Evolutionary conservation across 2,888 invertebrate species (phyloP).

Genomic region (Copidosoma aretas): DNA sequence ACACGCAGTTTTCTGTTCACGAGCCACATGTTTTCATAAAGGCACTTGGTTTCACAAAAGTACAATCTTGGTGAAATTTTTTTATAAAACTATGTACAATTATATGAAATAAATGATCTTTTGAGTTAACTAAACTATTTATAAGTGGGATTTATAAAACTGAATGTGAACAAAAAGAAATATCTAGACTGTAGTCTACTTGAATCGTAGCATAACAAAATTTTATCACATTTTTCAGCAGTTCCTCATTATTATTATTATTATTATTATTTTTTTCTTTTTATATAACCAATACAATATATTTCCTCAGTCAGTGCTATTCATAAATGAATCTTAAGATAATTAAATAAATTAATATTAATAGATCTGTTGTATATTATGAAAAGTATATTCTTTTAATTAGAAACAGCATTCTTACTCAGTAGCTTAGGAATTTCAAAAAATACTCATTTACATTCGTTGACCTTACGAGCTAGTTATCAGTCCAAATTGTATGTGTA

Average conservation of each 20-base stretch:
- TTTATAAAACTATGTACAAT: conserved; percentile 36
- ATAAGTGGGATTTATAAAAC: conserved; percentile 15
- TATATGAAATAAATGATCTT: conserved; percentile 29
- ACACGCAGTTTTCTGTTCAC: conserved; percentile 36
- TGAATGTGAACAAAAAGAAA: conserved; percentile 1
- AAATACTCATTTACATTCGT: conserved; percentile 13
- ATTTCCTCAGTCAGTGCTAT: not conserved
- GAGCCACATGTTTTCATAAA: conserved; percentile 36
- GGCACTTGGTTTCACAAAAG: conserved; percentile 38
- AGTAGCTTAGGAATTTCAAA: conserved; percentile 14
- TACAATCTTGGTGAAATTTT: conserved; percentile 32
- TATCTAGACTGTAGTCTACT: not conserved
- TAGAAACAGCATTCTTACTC: not conserved
- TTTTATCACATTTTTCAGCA: not conserved
- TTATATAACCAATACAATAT: not conserved
- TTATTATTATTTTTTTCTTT: not conserved
- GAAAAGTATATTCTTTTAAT: conserved; percentile 5
- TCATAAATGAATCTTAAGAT: not conserved
- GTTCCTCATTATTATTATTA: too few species aligned
- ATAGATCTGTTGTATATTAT: conserved; percentile 9
- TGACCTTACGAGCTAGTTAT: conserved; percentile 15
- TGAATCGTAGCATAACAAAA: not conserved
- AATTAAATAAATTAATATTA: conserved; percentile 30
- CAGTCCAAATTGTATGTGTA: conserved; percentile 15
- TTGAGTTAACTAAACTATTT: conserved; percentile 24